Evolutionary conservation across 2,113 vertebrate genomes (phyloP).

Genomic region (Hyperopisus bebe): DNA sequence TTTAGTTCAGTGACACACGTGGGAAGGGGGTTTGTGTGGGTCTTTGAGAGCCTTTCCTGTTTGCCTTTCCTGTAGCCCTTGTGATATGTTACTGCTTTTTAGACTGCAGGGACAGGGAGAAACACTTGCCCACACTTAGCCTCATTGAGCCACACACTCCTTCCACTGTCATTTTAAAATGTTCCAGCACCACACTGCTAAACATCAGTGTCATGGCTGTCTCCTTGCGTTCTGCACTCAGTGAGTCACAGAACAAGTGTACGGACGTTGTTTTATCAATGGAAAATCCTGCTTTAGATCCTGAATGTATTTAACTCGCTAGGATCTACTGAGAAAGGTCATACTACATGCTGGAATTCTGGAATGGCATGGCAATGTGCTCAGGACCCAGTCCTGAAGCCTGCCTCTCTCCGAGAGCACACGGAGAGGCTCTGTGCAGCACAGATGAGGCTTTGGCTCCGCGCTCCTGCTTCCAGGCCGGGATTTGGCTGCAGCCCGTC

Average conservation of each 20-base stretch:
- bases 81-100: not conserved
- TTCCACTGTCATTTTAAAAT: constrained; percentile 5
- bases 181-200: not conserved
- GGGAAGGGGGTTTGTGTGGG: not conserved
- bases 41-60: not conserved
- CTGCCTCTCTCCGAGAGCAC: not conserved
- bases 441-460: not conserved
- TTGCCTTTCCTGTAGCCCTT: not conserved
- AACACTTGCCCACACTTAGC: not conserved
- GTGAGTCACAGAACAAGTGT: not conserved
- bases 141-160: not conserved
- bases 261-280: not conserved
- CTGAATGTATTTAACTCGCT: not conserved
- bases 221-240: not conserved
- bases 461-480: constrained; percentile 39
- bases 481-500: constrained; percentile 48
- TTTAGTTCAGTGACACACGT: not conserved
- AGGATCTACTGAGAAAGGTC: not conserved
- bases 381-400: not conserved
- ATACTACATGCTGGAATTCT: not conserved
- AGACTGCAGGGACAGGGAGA: not conserved
- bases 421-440: not conserved
- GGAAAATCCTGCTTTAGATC: not conserved
- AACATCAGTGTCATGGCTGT: not conserved
- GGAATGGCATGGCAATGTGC: not conserved